Base-by-base conservation (phyloP, 1,140 invertebrate genomes). In the Hyles vespertilio region DNA sequence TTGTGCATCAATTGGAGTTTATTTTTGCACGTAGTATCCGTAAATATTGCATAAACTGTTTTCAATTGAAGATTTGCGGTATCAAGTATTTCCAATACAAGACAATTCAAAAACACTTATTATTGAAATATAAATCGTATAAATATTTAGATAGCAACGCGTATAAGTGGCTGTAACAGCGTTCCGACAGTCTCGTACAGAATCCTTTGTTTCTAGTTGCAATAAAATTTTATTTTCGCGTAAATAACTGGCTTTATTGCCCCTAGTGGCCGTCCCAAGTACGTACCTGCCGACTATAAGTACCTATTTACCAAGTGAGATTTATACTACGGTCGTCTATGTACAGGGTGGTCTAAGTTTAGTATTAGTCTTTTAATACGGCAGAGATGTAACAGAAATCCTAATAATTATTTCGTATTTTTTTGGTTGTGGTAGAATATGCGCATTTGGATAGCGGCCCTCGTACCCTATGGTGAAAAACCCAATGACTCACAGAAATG, bases 151-250 rank as follows among this genome's bases (percentile, higher is more conserved):
- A 56, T 32, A 56, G 8, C 8, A 56, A 59, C 33, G 45, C 36
- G 32, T 33, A 54, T 47, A 45, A 44, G 32, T 51, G 22, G 53
- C 22, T 33, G 44, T 47, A 11, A 57, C 51, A 62, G 12, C 33
- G 40, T 56, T 48, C 32, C 51, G 49, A 44, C 33, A 61, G 36
- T 62, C 62, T 67, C 63, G 59, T 59, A 48, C 54, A 12, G 55
- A 36, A 47, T 56, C 54, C 67, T 59, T 72, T 69, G 67, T 69
- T 65, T 62, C 61, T 60, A 58, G 51, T 43, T 44, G 56, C 49
- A 58, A 70, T 73, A 73, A 74, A 74, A 65, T 69, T 68, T 70
- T 70, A 70, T 74, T 69, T 65, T 72, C 56, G 45, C 61, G 61
- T 62, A 68, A 62, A 70, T 73, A 59, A 63, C 64, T 58, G 34